Evolutionary conservation across 2,113 vertebrate species (phyloP), one percentile per base, ranked within the genome.

Genomic region (Microtus montanus): DNA sequence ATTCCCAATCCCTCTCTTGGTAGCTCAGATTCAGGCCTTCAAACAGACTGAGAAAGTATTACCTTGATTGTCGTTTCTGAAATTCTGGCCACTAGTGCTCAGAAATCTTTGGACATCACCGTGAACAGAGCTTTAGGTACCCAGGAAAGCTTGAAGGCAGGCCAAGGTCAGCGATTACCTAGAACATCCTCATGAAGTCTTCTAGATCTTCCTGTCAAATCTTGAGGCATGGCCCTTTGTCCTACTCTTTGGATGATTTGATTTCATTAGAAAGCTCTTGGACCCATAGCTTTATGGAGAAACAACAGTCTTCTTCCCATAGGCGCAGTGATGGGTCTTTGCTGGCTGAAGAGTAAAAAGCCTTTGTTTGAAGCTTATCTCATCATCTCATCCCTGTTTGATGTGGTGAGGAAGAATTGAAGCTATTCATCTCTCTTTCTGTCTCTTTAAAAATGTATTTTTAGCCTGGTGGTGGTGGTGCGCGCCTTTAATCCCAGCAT

Each of bases 341-440:
- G 35, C 52, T 66, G 54, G 41, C 35, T 58, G 28, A 64, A 83
- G 54, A 63, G 14, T 44, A 71, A 82, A 75, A 47, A 79, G 75
- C 70, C 70, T 94, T 94, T 75, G 78, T 94, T 93, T 75, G 79
- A 95, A 84, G 58, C n/a, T 85, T 96, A 28, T 78, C 63, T 93
- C 8, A 0, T 14, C 1, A 22, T 78, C 70, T 93, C 8, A 0
- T 14, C 1, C 17, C 14, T 64, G 8, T 77, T 49, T 80, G 71
- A 47, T 77, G 68, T 28, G 26, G 14, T 22, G 4, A 64, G 41
- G 68, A 61, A 71, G 80, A 54, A 41, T 74, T 61, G 61, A 41
- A 47, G 85, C 73, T 38, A 12, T 54, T 70, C 54, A 33, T 61
- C 88, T 73, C 19, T 38, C 35, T 71, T 7, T 68, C 66, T 70